Percentiles rank a stretch among this genome's conserved stretches.
These are phyloP conservation scores for Zosterops japonicus DNA, from an alignment of 2,113 vertebrate genomes.

Conservation along the genomic window DNA sequence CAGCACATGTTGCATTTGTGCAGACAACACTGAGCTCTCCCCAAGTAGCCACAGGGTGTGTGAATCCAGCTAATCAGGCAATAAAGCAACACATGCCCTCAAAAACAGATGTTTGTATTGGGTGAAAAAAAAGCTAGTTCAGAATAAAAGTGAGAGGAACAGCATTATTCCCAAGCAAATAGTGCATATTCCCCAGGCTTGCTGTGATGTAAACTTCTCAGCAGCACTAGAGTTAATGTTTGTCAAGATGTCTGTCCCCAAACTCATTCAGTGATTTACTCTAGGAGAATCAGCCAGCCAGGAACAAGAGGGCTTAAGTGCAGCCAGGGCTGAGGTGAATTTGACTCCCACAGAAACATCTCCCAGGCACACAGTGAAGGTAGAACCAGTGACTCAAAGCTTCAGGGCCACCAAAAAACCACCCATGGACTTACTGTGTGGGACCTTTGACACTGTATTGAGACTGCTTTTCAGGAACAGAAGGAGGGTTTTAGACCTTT, in stretches of 20 bases:
- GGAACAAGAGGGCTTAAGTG: not conserved
- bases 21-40: not conserved
- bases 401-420: not conserved
- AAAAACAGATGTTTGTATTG: constrained; percentile 55
- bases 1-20: not conserved
- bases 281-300: not conserved
- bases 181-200: not conserved
- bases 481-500: not conserved
- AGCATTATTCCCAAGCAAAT: constrained; percentile 2
- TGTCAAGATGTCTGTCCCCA: not conserved
- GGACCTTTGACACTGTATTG: not conserved
- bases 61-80: constrained; percentile 18
- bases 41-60: constrained; percentile 27
- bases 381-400: not conserved
- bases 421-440: not conserved
- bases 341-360: not conserved
- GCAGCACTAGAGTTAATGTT: not conserved
- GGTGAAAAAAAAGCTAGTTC: not conserved
- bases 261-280: not conserved
- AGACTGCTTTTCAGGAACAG: not conserved
- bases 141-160: not conserved
- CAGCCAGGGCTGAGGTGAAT: not conserved
- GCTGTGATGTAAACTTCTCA: not conserved
- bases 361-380: not conserved
- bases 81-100: not conserved